phyloP scores from a whole-genome alignment of 2,888 invertebrate genomes.

The Scaptodrosophila latifasciaeformis region DNA sequence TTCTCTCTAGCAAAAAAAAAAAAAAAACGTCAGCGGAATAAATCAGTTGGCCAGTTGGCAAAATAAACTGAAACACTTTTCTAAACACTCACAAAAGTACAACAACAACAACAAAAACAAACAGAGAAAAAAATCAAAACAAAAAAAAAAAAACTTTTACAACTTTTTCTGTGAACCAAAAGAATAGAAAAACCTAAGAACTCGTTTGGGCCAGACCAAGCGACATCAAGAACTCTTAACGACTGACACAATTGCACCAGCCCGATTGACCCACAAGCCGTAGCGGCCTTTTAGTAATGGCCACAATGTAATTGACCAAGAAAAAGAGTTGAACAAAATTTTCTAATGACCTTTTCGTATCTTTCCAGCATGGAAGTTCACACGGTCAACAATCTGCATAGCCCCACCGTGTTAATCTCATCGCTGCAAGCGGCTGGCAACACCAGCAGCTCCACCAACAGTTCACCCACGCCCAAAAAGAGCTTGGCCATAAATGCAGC shows the following conservation, averaged over 20 bases:
- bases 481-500: conserved; percentile 28
- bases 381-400: conserved; percentile 64
- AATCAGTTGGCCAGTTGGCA: neutral
- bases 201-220: neutral
- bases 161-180: no score
- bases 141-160: neutral
- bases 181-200: neutral
- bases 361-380: conserved; percentile 71
- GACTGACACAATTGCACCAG: conserved; percentile 1
- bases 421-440: conserved; percentile 59
- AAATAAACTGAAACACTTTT: neutral
- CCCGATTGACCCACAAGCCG: conserved; percentile 1
- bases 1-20: neutral
- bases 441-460: conserved; percentile 22
- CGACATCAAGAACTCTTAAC: neutral
- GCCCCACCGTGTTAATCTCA: conserved; percentile 40
- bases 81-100: neutral
- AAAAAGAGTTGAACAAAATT: neutral
- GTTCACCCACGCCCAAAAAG: conserved; percentile 36
- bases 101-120: neutral
- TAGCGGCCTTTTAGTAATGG: neutral
- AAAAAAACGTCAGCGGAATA: conserved; percentile 19
- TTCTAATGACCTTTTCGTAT: conserved; percentile 1
- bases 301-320: neutral
- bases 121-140: neutral